Evolutionary conservation across 2,113 vertebrate genomes (phyloP).

Genomic region (Cryptotis parvus): DNA sequence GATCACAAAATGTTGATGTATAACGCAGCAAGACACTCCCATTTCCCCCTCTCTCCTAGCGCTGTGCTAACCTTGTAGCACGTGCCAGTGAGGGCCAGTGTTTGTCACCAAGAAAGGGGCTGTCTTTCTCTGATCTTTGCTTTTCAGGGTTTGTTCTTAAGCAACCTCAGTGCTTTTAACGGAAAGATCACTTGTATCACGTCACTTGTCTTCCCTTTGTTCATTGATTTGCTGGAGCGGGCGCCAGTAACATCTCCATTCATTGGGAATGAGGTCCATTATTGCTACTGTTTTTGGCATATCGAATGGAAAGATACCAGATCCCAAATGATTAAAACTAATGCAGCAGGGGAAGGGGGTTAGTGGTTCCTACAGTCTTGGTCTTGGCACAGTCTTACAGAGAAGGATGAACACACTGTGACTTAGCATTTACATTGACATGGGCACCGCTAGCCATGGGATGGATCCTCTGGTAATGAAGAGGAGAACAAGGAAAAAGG

Average conservation of each 20-base stretch:
- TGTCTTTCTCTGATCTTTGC: neutral
- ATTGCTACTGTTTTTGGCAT: too few relatives aligned
- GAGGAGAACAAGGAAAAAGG: neutral
- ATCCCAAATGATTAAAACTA: neutral
- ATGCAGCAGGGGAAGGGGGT: neutral
- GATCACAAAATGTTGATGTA: neutral
- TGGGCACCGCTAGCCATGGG: neutral
- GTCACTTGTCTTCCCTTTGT: too few relatives aligned
- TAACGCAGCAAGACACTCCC: neutral
- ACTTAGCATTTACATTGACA: neutral
- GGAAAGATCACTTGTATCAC: too few relatives aligned
- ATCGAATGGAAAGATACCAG: neutral
- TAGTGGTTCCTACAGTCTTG: neutral
- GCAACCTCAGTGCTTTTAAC: neutral
- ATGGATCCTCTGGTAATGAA: neutral
- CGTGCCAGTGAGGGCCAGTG: neutral
- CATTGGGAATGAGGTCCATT: too few relatives aligned
- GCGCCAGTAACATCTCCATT: too few relatives aligned
- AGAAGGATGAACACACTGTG: neutral
- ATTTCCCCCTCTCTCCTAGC: neutral
- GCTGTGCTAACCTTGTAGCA: too few relatives aligned
- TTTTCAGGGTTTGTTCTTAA: neutral
- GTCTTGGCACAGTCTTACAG: slow-evolving; percentile 25
- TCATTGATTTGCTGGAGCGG: too few relatives aligned
- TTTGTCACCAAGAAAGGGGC: neutral